A percentile compares a stretch with the other conserved stretches of the same genome.
Conservation (phyloP, 1,140 invertebrate species). For the Eciton burchellii region DNA sequence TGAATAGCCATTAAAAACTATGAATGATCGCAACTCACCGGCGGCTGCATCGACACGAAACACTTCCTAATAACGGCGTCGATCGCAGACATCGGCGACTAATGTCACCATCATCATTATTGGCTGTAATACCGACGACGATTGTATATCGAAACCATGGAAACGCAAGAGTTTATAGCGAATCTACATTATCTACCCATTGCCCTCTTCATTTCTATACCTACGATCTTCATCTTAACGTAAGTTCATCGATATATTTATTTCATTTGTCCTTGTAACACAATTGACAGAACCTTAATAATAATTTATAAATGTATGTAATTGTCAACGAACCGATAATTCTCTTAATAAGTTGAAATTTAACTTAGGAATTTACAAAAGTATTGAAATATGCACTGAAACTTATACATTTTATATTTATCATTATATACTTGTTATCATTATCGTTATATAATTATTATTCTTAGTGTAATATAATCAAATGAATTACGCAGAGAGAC, state of each 20-base stretch:
- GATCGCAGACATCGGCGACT: slow-evolving; percentile 54
- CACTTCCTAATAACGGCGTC: slow-evolving; percentile 51
- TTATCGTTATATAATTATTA: slow-evolving; percentile 4
- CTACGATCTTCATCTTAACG: slow-evolving; percentile 87
- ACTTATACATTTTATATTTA: background rate
- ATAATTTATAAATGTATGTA: no score
- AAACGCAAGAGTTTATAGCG: slow-evolving; percentile 69
- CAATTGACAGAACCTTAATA: no score
- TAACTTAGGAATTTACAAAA: no score
- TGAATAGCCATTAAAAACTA: slow-evolving; percentile 41
- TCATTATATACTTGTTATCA: background rate
- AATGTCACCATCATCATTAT: slow-evolving; percentile 56
- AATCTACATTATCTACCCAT: slow-evolving; percentile 87
- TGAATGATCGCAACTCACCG: slow-evolving; percentile 63
- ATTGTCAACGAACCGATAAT: no score
- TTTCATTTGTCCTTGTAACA: no score
- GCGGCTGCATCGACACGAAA: slow-evolving; percentile 62
- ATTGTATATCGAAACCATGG: slow-evolving; percentile 66
- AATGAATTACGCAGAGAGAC: no score
- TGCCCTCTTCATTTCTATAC: slow-evolving; percentile 86
- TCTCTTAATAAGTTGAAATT: no score
- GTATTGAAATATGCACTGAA: no score
- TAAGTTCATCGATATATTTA: no score
- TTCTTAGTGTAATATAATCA: background rate
- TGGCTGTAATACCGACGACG: slow-evolving; percentile 36